These are phyloP conservation scores for Eulemur albifrons DNA, from an alignment of 2,797 vertebrate species.

Conservation along the genomic window DNA sequence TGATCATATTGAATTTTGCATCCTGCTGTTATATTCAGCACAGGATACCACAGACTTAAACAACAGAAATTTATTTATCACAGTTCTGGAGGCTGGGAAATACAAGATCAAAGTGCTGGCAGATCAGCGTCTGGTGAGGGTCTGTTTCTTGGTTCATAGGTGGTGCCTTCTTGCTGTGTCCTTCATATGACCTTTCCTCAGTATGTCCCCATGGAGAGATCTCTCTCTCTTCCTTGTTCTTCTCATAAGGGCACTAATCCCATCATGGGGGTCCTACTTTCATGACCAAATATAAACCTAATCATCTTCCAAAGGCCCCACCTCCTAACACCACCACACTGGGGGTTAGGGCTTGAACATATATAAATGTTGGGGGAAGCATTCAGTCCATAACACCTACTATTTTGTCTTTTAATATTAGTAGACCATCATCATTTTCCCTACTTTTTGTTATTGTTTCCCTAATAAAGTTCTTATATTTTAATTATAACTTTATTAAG, in stretches of 20 bases:
- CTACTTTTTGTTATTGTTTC: background rate
- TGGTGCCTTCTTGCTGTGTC: background rate
- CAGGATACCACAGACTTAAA: background rate
- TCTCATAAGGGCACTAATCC: background rate
- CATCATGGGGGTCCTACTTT: too few species aligned
- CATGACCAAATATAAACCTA: background rate
- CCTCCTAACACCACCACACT: background rate
- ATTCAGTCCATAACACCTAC: background rate
- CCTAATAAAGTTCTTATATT: background rate
- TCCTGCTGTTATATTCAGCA: background rate
- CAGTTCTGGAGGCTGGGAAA: background rate
- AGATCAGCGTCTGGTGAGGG: background rate
- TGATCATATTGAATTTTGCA: background rate
- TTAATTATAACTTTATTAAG: background rate
- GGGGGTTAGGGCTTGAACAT: background rate
- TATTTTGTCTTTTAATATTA: background rate
- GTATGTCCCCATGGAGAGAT: background rate
- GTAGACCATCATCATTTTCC: background rate
- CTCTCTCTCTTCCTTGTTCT: background rate
- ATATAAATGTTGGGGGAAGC: background rate
- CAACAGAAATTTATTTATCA: background rate
- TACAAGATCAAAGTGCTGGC: background rate
- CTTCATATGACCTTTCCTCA: background rate
- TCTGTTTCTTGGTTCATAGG: background rate
- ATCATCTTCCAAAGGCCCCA: background rate